A percentile compares a stretch with the other conserved stretches of the same genome.
phyloP scores from a whole-genome alignment of 2,797 vertebrate species.

The Enteromius trimaculatus region DNA sequence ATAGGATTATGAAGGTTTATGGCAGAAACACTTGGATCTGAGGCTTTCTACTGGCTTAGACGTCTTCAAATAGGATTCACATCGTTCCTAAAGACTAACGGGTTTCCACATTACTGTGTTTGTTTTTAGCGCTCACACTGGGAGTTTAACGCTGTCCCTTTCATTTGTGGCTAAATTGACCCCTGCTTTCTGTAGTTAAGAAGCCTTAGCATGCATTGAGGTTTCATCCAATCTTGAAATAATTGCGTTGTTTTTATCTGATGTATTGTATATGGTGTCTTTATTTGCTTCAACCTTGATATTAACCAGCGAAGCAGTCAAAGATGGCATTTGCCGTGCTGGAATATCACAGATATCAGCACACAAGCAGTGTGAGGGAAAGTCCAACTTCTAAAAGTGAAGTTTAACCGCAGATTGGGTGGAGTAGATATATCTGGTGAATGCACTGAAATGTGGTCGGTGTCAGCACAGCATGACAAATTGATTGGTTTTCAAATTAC shows the following conservation, averaged over 20 bases:
- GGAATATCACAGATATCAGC: neutral
- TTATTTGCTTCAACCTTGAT: neutral
- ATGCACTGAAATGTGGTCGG: conserved; percentile 13
- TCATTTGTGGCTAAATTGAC: conserved; percentile 30
- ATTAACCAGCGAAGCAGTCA: neutral
- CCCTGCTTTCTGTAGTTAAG: conserved; percentile 36
- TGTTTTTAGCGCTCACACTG: conserved; percentile 48
- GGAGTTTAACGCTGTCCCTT: conserved; percentile 23
- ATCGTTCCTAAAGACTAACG: conserved; percentile 51
- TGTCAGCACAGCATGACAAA: conserved; percentile 40
- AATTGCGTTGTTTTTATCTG: neutral
- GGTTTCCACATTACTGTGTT: conserved; percentile 38
- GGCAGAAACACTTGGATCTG: neutral
- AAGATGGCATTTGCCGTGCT: neutral
- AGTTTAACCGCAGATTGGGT: conserved; percentile 27
- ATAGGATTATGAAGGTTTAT: neutral
- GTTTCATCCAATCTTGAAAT: neutral
- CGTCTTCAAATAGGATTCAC: conserved; percentile 37
- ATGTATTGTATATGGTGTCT: neutral
- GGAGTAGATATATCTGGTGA: conserved; percentile 34
- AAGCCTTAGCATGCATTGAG: conserved; percentile 25
- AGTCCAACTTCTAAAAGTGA: conserved; percentile 3
- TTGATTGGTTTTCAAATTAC: conserved; percentile 43
- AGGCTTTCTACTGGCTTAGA: conserved; percentile 27
- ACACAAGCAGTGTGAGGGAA: neutral